These are phyloP conservation scores for Bedellia somnulentella DNA, from an alignment of 2,888 invertebrate species.

Conservation along the genomic window DNA sequence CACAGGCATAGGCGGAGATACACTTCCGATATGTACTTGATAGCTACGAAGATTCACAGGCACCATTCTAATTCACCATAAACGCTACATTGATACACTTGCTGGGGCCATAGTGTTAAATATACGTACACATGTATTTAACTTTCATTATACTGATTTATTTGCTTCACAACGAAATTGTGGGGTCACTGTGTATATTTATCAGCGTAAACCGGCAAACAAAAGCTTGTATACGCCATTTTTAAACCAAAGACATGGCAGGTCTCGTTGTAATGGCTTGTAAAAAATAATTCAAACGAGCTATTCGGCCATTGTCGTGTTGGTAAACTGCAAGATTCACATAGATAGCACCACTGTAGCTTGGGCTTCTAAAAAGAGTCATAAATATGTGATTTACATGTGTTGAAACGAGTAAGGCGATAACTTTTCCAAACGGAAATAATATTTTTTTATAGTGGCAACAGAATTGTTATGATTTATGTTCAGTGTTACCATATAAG, in stretches of 20 bases:
- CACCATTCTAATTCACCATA: conserved; percentile 62
- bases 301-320: conserved; percentile 62
- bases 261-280: conserved; percentile 54
- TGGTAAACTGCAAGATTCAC: conserved; percentile 59
- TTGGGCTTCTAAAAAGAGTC: conserved; percentile 51
- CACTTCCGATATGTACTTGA: no score
- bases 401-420: conserved; percentile 52
- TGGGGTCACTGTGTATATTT: conserved; percentile 47
- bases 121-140: conserved; percentile 59
- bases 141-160: conserved; percentile 58
- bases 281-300: conserved; percentile 56
- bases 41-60: no score
- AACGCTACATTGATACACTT: conserved; percentile 53
- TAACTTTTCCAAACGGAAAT: conserved; percentile 20
- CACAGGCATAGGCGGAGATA: no score
- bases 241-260: conserved; percentile 64
- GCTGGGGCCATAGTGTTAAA: conserved; percentile 48
- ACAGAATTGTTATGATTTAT: conserved; percentile 12
- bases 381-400: conserved; percentile 53
- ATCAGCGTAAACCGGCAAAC: conserved; percentile 62
- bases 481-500: conserved; percentile 3
- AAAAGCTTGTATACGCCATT: conserved; percentile 66
- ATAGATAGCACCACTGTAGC: conserved; percentile 57
- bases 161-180: conserved; percentile 37
- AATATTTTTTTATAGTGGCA: conserved; percentile 29